phyloP scores from a whole-genome alignment of 2,113 vertebrate genomes.

The Eurypyga helias region DNA sequence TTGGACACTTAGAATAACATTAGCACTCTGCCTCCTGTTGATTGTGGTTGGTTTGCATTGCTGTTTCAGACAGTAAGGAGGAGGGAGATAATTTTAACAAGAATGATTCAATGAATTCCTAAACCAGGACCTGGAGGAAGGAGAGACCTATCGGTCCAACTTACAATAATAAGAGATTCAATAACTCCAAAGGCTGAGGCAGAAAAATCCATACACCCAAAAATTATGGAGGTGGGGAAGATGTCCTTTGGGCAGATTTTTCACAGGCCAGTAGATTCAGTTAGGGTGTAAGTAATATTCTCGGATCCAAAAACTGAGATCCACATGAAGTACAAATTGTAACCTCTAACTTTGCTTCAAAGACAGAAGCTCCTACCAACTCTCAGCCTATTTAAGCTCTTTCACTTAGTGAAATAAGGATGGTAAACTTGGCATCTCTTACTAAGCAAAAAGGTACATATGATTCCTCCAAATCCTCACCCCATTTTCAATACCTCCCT shows the following conservation, averaged over 20 bases:
- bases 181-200: not conserved
- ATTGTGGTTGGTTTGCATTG: not conserved
- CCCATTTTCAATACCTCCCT: not conserved
- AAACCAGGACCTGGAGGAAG: not conserved
- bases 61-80: not conserved
- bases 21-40: not conserved
- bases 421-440: fast-evolving
- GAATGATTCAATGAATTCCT: not conserved
- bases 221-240: fast-evolving
- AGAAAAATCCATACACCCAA: not conserved
- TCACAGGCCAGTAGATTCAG: not conserved
- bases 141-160: not conserved
- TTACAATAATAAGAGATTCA: not conserved
- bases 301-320: not conserved
- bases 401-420: not conserved
- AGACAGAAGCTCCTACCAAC: not conserved
- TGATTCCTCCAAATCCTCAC: not conserved
- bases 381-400: not conserved
- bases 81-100: not conserved
- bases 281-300: not conserved
- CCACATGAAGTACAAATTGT: not conserved
- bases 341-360: not conserved
- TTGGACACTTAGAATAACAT: not conserved
- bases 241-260: not conserved
- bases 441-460: not conserved